phyloP scores from a whole-genome alignment of 2,888 invertebrate genomes.

The Drosophila emarginata region DNA sequence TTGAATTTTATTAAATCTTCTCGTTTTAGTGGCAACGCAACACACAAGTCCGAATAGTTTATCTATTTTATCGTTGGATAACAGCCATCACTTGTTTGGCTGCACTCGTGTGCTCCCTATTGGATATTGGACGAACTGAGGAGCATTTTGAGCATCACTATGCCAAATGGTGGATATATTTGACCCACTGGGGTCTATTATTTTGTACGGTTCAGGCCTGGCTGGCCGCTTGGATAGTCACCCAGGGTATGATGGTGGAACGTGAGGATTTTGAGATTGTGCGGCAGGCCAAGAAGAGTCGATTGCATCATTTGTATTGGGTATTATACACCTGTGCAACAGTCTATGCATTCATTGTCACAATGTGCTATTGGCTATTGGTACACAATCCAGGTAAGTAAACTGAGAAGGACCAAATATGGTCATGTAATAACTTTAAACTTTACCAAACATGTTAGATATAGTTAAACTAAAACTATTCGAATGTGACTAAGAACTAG shows the following conservation, averaged over 20 bases:
- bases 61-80: constrained; percentile 82
- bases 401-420: too few species aligned
- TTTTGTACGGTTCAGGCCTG: constrained; percentile 82
- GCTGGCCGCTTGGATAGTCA: constrained; percentile 83
- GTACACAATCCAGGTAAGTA: constrained; percentile 87
- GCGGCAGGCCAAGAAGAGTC: constrained; percentile 82
- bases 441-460: too few species aligned
- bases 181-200: constrained; percentile 82
- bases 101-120: constrained; percentile 82
- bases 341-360: constrained; percentile 82
- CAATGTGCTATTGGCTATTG: constrained; percentile 83
- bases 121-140: constrained; percentile 82
- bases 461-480: too few species aligned
- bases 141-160: constrained; percentile 82
- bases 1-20: not conserved
- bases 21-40: constrained; percentile 81
- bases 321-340: constrained; percentile 82
- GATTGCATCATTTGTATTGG: constrained; percentile 82
- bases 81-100: constrained; percentile 82
- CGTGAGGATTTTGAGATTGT: constrained; percentile 83
- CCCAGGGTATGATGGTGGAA: constrained; percentile 83
- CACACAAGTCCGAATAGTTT: constrained; percentile 83
- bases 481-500: too few species aligned
- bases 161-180: constrained; percentile 83
- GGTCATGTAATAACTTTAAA: too few species aligned